These are phyloP conservation scores for Rhagoletis pomonella DNA, from an alignment of 1,140 invertebrate genomes.

Conservation along the genomic window DNA sequence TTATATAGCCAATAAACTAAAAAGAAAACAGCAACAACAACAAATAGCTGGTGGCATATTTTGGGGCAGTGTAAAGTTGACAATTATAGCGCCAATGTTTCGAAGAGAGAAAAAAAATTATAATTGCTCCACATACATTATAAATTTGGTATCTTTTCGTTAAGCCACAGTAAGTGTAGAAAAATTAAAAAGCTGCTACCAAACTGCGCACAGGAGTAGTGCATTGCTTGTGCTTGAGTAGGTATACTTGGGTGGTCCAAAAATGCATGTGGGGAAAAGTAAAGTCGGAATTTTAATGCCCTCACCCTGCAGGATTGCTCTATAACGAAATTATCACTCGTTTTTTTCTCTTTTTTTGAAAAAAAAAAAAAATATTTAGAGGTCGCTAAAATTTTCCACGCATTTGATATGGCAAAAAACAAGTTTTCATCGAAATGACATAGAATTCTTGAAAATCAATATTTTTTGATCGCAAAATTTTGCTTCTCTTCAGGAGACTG, in stretches of 20 bases:
- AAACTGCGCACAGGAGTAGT: background rate
- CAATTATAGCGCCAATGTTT: constrained; percentile 43
- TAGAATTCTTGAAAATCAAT: too few relatives aligned
- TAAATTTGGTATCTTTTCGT: constrained; percentile 7
- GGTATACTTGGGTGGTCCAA: background rate
- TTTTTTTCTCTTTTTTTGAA: too few relatives aligned
- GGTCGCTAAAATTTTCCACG: too few relatives aligned
- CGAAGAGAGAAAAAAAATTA: background rate
- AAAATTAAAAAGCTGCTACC: constrained; percentile 13
- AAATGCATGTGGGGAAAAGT: too few relatives aligned
- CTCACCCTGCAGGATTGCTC: too few relatives aligned
- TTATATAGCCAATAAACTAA: background rate
- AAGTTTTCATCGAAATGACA: too few relatives aligned
- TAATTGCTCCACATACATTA: constrained; percentile 49
- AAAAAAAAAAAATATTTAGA: too few relatives aligned
- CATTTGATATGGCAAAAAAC: too few relatives aligned
- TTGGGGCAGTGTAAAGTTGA: constrained; percentile 42
- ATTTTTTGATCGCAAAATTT: too few relatives aligned
- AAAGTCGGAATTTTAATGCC: too few relatives aligned
- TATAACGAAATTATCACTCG: too few relatives aligned
- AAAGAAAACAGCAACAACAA: background rate
- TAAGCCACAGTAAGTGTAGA: background rate
- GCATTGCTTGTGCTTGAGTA: background rate
- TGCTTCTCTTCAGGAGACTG: too few relatives aligned
- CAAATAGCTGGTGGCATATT: background rate